Conservation (phyloP, 1,140 invertebrate genomes). For the Tetragnatha versicolor region DNA sequence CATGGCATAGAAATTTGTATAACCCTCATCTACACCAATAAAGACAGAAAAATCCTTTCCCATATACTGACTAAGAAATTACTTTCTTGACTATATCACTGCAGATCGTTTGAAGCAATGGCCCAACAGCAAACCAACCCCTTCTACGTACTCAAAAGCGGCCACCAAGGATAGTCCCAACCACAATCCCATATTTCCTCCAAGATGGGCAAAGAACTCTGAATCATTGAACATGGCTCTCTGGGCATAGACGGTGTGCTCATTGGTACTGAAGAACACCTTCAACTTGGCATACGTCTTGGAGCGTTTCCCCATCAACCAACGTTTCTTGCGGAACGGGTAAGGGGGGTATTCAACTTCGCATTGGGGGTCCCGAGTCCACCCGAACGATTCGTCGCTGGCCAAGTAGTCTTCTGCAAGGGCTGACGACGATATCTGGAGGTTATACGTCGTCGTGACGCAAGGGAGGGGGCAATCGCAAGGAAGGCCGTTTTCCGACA, state of each 20-base stretch:
- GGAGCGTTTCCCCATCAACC: too few relatives aligned
- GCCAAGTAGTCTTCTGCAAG: too few relatives aligned
- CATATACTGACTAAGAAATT: too few relatives aligned
- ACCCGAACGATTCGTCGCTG: too few relatives aligned
- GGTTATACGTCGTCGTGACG: not conserved
- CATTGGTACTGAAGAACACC: not conserved
- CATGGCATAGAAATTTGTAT: not conserved
- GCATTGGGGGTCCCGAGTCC: not conserved
- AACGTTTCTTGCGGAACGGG: too few relatives aligned
- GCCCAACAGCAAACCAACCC: not conserved
- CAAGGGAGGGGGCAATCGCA: conserved; percentile 30
- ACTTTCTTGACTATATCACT: too few relatives aligned
- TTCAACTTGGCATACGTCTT: conserved; percentile 17
- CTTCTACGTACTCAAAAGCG: conserved; percentile 25
- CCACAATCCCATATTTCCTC: conserved; percentile 42
- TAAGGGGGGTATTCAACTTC: not conserved
- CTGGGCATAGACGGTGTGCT: conserved; percentile 20
- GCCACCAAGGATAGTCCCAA: conserved; percentile 33
- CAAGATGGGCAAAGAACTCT: conserved; percentile 26
- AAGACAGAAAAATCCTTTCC: too few relatives aligned
- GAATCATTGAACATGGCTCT: conserved; percentile 11
- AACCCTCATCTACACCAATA: not conserved
- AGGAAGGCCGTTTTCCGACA: not conserved
- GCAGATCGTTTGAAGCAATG: too few relatives aligned
- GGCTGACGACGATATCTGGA: not conserved